These are phyloP conservation scores for Rynchops niger DNA, from an alignment of 2,113 vertebrate species.

Conservation along the genomic window DNA sequence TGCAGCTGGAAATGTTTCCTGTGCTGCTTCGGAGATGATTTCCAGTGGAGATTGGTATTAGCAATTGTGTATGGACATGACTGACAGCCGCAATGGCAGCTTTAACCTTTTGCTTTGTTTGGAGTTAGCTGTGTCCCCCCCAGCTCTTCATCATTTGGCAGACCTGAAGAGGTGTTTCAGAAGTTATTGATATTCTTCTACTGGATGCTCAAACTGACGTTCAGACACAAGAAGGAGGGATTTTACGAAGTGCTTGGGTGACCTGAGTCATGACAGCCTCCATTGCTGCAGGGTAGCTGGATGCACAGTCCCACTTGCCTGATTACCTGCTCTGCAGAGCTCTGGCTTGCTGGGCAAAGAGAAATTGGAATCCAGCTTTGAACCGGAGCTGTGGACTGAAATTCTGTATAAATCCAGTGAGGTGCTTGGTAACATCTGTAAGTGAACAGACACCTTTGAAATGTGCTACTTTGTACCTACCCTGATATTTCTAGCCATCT, in stretches of 20 bases:
- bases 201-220: neutral
- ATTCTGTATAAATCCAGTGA: neutral
- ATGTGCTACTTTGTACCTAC: neutral
- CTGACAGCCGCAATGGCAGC: neutral
- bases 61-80: neutral
- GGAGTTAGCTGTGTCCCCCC: neutral
- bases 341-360: neutral
- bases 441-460: neutral
- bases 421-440: neutral
- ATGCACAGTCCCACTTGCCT: neutral
- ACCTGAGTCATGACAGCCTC: neutral
- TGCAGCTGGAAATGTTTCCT: neutral
- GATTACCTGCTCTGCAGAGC: neutral
- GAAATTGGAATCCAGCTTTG: neutral
- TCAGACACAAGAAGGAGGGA: neutral
- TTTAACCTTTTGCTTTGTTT: neutral
- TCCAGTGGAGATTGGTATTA: neutral
- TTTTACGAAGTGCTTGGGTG: neutral
- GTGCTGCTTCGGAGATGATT: neutral
- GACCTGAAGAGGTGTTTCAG: neutral
- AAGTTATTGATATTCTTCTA: neutral
- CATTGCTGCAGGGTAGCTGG: neutral
- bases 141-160: neutral
- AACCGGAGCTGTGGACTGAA: neutral
- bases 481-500: neutral